These are phyloP conservation scores for Artemia sp. DNA, from an alignment of 2,888 invertebrate species.

Conservation along the genomic window DNA sequence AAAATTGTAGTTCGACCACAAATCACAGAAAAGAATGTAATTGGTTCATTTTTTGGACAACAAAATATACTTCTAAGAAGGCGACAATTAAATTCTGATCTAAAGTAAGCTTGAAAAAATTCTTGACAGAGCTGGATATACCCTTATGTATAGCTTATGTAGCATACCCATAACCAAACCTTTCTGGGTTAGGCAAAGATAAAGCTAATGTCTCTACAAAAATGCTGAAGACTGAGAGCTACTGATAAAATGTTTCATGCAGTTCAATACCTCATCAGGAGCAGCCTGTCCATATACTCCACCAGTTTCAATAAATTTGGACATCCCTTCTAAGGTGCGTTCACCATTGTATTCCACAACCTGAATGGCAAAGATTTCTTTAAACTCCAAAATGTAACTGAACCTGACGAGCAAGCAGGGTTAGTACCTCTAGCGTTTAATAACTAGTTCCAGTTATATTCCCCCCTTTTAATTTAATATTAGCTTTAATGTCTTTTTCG, in stretches of 20 bases:
- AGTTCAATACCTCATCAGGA: conserved; percentile 35
- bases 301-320: conserved; percentile 80
- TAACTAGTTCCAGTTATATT: too few species aligned
- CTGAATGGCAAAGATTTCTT: conserved; percentile 28
- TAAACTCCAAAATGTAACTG: background rate
- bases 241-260: background rate
- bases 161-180: too few species aligned
- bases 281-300: conserved; percentile 58
- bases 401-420: too few species aligned
- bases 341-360: conserved; percentile 85
- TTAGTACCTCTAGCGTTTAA: too few species aligned
- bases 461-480: too few species aligned
- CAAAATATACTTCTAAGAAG: background rate
- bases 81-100: background rate
- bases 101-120: conserved; percentile 7
- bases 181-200: too few species aligned
- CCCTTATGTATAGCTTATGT: too few species aligned
- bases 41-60: too few species aligned
- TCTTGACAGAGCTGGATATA: conserved; percentile 11
- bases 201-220: too few species aligned
- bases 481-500: too few species aligned
- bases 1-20: too few species aligned
- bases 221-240: background rate
- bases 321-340: conserved; percentile 76
- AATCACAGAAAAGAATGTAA: too few species aligned